Evolutionary conservation across 2,888 invertebrate genomes (phyloP), one percentile per base, ranked within the genome.

Genomic region (Pecten maximus): DNA sequence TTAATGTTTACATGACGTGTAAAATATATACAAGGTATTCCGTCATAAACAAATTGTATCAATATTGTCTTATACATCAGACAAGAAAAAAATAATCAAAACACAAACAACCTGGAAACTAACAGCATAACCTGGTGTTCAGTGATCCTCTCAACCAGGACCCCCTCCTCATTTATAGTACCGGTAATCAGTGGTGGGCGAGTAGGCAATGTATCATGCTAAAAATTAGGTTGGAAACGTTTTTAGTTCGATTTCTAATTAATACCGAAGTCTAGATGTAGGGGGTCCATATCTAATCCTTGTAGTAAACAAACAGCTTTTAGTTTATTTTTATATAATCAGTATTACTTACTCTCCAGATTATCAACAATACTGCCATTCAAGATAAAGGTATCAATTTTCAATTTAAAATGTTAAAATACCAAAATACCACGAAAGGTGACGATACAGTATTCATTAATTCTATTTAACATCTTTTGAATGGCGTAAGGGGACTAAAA

Each of bases 351-450:
- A 74, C 28, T 23, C 28, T 35, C 28, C 35, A 15, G 74, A 74
- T 74, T 35, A 74, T 28, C 4, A 74, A 74, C 74, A 74, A 74
- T 74, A 6, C 35, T 6, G 6, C 74, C 28, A 28, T 28, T 74
- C 74, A 74, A 8, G 74, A 74, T 35, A 74, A 8, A 1, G 10
- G 35, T 74, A 74, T 74, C 74, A 74, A 35, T 74, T 74, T 74
- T 74, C 74, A 74, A 74, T 74, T 74, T 74, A 28, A 35, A 74
- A 74, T 74, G 74, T 74, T 74, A 74, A 74, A 74, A 74, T 74
- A 74, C 74, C 74, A 74, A 74, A 74, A 74, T 74, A 74, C 74
- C 74, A 74, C 35, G 74, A 74, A 74, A 74, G 74, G 74, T 74
- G 74, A 74, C 74, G 74, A 74, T 23, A 28, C 74, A 16, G 35